Percentiles rank a stretch among this genome's conserved stretches.
These are phyloP conservation scores for Odontomyia ornata DNA, from an alignment of 2,888 invertebrate species.

Conservation along the genomic window DNA sequence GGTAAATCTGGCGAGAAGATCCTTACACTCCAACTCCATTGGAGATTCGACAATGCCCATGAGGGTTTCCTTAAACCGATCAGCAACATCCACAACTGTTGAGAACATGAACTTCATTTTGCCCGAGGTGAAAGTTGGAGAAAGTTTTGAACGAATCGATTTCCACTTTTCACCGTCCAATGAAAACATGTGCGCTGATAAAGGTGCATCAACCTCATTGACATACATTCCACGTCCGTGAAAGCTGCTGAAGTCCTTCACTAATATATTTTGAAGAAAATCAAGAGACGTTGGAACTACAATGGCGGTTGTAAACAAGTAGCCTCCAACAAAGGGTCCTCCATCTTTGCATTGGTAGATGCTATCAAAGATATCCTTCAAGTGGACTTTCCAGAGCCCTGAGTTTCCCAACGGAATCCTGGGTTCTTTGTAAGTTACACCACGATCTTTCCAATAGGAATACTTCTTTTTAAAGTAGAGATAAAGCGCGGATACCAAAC, in stretches of 20 bases:
- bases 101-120: constrained; percentile 62
- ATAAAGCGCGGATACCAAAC: background rate
- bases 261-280: constrained; percentile 54
- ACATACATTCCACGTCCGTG: constrained; percentile 54
- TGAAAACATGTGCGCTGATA: constrained; percentile 54
- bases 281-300: constrained; percentile 51
- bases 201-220: constrained; percentile 55
- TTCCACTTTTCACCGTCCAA: constrained; percentile 61
- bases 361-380: constrained; percentile 39
- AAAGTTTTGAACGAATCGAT: constrained; percentile 59
- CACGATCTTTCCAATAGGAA: constrained; percentile 54
- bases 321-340: constrained; percentile 47
- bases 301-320: constrained; percentile 47
- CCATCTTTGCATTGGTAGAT: constrained; percentile 53
- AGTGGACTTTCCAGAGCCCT: constrained; percentile 32
- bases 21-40: constrained; percentile 60
- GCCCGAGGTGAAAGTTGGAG: constrained; percentile 63
- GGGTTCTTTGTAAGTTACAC: constrained; percentile 51
- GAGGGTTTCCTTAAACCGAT: constrained; percentile 48
- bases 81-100: constrained; percentile 54
- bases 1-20: constrained; percentile 60
- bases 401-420: constrained; percentile 55
- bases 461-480: constrained; percentile 41
- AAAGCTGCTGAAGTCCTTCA: constrained; percentile 57
- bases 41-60: constrained; percentile 47